These are phyloP conservation scores for Ispidina picta DNA, from an alignment of 2,797 vertebrate species.

Conservation along the genomic window DNA sequence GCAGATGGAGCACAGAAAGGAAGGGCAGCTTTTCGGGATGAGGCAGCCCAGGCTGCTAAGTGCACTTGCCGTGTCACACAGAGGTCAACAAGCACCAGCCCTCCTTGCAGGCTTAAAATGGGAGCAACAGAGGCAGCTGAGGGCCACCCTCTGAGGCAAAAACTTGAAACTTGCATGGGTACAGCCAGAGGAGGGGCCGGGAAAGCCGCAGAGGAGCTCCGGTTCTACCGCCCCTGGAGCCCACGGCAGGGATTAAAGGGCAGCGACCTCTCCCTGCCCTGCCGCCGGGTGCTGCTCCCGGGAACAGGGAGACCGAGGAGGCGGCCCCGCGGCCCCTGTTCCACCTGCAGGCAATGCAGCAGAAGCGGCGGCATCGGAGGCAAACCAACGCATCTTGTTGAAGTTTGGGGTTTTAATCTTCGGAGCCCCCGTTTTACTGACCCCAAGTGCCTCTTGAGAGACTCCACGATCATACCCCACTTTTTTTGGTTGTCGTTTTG, in stretches of 20 bases:
- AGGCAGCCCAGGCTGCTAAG: rapidly evolving
- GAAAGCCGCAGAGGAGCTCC: neutral
- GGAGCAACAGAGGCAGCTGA: neutral
- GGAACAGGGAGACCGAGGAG: rapidly evolving
- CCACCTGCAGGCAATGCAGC: rapidly evolving
- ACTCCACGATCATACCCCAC: no score
- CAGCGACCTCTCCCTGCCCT: rapidly evolving
- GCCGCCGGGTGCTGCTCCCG: rapidly evolving
- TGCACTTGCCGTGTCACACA: rapidly evolving
- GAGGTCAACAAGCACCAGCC: rapidly evolving
- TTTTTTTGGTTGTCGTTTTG: neutral
- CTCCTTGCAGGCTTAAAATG: neutral
- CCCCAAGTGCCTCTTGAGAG: no score
- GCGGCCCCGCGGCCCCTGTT: rapidly evolving
- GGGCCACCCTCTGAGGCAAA: neutral
- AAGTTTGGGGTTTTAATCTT: neutral
- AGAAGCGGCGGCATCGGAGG: rapidly evolving
- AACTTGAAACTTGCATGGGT: neutral
- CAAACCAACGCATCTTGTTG: neutral
- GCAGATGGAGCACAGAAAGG: rapidly evolving
- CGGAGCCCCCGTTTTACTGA: neutral
- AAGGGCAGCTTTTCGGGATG: neutral
- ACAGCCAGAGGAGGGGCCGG: rapidly evolving
- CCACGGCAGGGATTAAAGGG: rapidly evolving
- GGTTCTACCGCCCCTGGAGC: rapidly evolving